A percentile compares a stretch with the other conserved stretches of the same genome.
phyloP scores from a whole-genome alignment of 2,797 vertebrate species.

The Clarias laeviceps region DNA sequence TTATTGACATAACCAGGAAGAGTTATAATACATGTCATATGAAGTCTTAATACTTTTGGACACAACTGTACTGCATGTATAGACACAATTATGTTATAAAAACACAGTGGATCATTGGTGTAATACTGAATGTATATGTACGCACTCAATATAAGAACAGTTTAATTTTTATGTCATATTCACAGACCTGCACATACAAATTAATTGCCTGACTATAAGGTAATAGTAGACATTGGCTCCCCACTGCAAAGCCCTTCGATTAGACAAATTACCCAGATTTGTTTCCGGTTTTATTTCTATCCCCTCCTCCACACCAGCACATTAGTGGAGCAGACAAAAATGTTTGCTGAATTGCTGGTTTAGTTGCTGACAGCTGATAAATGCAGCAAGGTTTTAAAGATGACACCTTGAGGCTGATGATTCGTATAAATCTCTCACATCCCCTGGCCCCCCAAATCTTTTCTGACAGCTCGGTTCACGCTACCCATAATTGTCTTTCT shows the following conservation, averaged over 20 bases:
- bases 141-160: constrained; percentile 65
- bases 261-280: constrained; percentile 65
- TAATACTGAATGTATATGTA: constrained; percentile 71
- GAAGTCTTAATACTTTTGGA: too few relatives aligned
- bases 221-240: constrained; percentile 64
- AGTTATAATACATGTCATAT: too few relatives aligned
- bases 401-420: constrained; percentile 70
- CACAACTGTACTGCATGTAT: too few relatives aligned
- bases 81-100: constrained; percentile 69
- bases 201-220: constrained; percentile 61
- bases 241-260: constrained; percentile 30
- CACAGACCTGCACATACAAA: constrained; percentile 65
- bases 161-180: constrained; percentile 55
- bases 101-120: constrained; percentile 63
- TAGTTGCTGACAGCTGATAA: constrained; percentile 80
- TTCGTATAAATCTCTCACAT: constrained; percentile 61
- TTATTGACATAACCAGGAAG: too few relatives aligned
- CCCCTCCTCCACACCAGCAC: constrained; percentile 56
- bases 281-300: constrained; percentile 41
- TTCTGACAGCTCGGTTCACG: constrained; percentile 69
- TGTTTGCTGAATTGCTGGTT: constrained; percentile 75
- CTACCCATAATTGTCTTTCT: constrained; percentile 68
- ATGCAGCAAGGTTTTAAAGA: constrained; percentile 69
- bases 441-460: constrained; percentile 59
- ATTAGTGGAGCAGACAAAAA: constrained; percentile 62